Evolutionary conservation across 2,797 vertebrate species (phyloP).

Genomic region (Champsocephalus esox): DNA sequence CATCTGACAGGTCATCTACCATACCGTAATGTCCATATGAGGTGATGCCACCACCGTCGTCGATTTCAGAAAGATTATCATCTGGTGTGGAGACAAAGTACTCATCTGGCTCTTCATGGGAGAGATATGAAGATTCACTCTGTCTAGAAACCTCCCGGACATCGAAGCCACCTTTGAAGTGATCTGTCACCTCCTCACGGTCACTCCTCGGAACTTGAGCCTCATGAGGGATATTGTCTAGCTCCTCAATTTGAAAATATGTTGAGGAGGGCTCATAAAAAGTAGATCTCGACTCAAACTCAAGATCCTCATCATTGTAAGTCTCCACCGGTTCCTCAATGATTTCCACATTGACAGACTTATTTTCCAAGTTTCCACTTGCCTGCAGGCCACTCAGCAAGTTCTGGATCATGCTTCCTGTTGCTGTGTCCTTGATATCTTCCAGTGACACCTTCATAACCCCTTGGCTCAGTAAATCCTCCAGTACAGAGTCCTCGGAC

Average conservation of each 20-base stretch:
- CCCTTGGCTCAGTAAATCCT: conserved; percentile 84
- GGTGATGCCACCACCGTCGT: conserved; percentile 85
- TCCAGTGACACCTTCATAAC: conserved; percentile 85
- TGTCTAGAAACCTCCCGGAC: conserved; percentile 84
- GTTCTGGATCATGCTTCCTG: conserved; percentile 88
- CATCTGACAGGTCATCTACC: conserved; percentile 86
- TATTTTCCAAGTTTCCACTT: conserved; percentile 79
- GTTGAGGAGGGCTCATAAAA: conserved; percentile 76
- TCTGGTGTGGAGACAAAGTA: conserved; percentile 97
- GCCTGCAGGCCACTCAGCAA: conserved; percentile 86
- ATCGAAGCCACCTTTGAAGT: conserved; percentile 70
- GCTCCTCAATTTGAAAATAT: conserved; percentile 92
- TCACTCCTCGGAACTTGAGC: conserved; percentile 59
- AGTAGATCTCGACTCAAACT: conserved; percentile 76
- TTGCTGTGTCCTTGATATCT: conserved; percentile 83
- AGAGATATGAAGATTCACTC: conserved; percentile 69
- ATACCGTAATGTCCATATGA: conserved; percentile 90
- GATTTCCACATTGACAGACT: conserved; percentile 91
- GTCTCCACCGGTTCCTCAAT: conserved; percentile 89
- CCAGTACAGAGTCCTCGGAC: conserved; percentile 80
- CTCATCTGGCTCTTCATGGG: conserved; percentile 84
- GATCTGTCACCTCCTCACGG: conserved; percentile 52
- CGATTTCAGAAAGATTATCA: conserved; percentile 83
- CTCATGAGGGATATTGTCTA: conserved; percentile 82
- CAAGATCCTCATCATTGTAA: conserved; percentile 74